These are phyloP conservation scores for Polyommatus iphigenia DNA, from an alignment of 2,888 invertebrate species.

Conservation along the genomic window DNA sequence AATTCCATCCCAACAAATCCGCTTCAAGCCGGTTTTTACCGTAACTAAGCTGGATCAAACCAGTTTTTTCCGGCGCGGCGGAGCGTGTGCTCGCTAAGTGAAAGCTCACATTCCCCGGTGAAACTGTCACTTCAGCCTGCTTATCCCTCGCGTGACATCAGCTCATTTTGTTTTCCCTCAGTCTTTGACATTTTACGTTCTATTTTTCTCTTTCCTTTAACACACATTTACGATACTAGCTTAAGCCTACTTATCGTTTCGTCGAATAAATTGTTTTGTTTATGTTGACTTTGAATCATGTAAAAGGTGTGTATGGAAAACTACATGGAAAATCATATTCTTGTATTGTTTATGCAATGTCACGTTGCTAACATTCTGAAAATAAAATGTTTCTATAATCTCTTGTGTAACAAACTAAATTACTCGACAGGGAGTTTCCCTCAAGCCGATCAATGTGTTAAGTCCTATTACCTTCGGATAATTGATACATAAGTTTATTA, in stretches of 20 bases:
- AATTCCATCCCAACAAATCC: background rate
- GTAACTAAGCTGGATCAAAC: slow-evolving; percentile 2
- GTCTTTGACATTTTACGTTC: slow-evolving; percentile 2
- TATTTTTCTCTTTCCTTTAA: background rate
- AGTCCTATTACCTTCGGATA: background rate
- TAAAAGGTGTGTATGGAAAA: background rate
- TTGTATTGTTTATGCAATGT: background rate
- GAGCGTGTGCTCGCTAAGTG: slow-evolving; percentile 20
- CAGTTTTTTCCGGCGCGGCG: slow-evolving; percentile 13
- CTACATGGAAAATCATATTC: background rate
- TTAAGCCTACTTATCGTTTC: background rate
- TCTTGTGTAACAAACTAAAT: background rate
- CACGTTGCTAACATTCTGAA: background rate
- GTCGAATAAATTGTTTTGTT: background rate
- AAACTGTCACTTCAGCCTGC: slow-evolving; percentile 4
- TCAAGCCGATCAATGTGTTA: background rate
- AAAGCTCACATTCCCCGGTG: slow-evolving; percentile 1
- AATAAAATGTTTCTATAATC: background rate
- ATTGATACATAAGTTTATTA: background rate
- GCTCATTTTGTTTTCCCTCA: slow-evolving; percentile 4
- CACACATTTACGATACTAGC: slow-evolving; percentile 4
- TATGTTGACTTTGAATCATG: background rate
- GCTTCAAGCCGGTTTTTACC: slow-evolving; percentile 6
- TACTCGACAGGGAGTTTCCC: background rate
- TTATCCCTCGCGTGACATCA: slow-evolving; percentile 15